Conservation (phyloP, 2,888 invertebrate genomes). For the Athrips mouffetella region DNA sequence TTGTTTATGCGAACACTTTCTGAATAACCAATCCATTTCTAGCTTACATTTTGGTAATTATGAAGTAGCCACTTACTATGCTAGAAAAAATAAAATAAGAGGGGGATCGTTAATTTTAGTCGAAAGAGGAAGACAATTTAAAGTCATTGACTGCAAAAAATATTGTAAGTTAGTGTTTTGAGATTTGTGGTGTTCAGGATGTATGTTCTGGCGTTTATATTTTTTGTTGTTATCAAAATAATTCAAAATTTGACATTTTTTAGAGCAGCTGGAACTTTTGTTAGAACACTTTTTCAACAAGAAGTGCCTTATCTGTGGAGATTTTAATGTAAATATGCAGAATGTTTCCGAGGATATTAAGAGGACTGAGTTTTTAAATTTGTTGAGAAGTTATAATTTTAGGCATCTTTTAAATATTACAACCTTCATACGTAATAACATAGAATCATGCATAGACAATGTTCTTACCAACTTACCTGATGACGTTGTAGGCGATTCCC, state of each 20-base stretch:
- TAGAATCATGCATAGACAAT: conserved; percentile 1
- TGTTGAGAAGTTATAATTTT: neutral
- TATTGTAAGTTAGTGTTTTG: neutral
- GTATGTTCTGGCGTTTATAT: neutral
- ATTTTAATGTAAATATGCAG: conserved; percentile 3
- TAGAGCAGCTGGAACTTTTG: neutral
- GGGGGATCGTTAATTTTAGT: conserved; percentile 8
- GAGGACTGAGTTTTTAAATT: neutral
- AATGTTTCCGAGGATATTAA: neutral
- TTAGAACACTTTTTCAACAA: neutral
- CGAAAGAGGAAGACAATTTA: neutral
- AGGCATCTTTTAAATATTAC: neutral
- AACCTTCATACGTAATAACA: neutral
- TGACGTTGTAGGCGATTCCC: neutral
- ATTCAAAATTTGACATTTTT: neutral
- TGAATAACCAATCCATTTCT: neutral
- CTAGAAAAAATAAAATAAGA: neutral
- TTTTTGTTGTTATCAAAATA: conserved; percentile 10
- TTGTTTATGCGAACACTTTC: conserved; percentile 13
- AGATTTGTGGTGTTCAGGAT: conserved; percentile 10
- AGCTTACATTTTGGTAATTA: neutral
- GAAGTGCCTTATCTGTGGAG: neutral
- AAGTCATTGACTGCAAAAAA: neutral
- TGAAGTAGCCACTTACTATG: neutral
- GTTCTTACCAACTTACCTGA: neutral